Evolutionary conservation across 2,888 invertebrate species (phyloP), one percentile per base, ranked within the genome.

Genomic region (Nezara viridula): DNA sequence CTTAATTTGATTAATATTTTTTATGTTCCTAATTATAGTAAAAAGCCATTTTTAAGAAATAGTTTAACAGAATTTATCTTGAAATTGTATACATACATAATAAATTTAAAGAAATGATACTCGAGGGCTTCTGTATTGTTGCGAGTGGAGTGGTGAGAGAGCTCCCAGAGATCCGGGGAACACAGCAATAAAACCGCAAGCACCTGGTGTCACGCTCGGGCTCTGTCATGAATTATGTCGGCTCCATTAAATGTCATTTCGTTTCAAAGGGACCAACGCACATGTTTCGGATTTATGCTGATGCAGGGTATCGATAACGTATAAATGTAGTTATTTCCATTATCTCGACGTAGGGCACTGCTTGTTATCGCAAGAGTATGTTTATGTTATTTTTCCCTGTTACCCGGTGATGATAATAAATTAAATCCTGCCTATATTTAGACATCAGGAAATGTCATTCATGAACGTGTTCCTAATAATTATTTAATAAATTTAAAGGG

Each of bases 231-330:
- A 73, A 73, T 73, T 73, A 73, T 73, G 66, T 73, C 66, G 32
- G 66, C 81, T 40, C 81, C 44, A 81, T 81, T 81, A 81, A 81
- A 81, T 81, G 81, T 81, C 81, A 81, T 81, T 81, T 81, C 81
- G 81, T 81, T 40, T 44, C 44, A 40, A 81, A 81, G 81, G 44
- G n/a, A 24, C 81, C 44, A 40, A 81, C 81, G 44, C 66, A 73
- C 37, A 81, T 81, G 81, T n/a, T 77, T 19, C 12, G 2, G 44
- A 81, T 81, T 81, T 81, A 81, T 81, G 40, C 81, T 81, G 81
- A 81, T 81, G 16, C 14, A 24, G 81, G 66, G 1, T 73, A 73
- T 73, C 66, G 66, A 73, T 73, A 73, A 37, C 9, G 66, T 73
- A 37, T 32, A 73, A 73, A 73, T 73, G 66, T 73, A 73, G 66